Conservation (phyloP, 2,888 invertebrate species). For the Spodoptera littoralis region DNA sequence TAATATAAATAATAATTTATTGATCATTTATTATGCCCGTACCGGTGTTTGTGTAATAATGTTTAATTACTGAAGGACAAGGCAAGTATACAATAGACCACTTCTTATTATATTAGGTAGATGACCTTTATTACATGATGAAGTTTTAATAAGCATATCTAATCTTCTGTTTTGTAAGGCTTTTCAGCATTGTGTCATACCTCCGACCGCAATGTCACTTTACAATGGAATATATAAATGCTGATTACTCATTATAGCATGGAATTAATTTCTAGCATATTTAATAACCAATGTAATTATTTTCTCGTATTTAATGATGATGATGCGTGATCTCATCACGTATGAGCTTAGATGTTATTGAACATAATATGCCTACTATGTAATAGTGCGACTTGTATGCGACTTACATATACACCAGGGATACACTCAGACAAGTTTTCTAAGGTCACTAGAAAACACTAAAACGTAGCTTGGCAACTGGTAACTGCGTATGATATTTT, state of each 20-base stretch:
- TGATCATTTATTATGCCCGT: too few relatives aligned
- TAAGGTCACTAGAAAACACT: constrained; percentile 22
- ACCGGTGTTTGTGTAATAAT: too few relatives aligned
- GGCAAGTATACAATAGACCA: too few relatives aligned
- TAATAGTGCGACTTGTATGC: constrained; percentile 23
- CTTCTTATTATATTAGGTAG: too few relatives aligned
- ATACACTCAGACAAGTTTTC: constrained; percentile 24
- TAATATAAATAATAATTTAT: too few relatives aligned
- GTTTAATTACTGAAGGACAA: too few relatives aligned
- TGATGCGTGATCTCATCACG: constrained; percentile 66
- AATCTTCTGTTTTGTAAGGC: constrained; percentile 9
- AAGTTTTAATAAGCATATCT: not conserved
- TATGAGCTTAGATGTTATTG: constrained; percentile 58
- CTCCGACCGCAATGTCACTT: constrained; percentile 13
- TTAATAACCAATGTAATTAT: constrained; percentile 51
- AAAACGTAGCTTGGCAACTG: constrained; percentile 18
- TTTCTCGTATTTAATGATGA: constrained; percentile 58
- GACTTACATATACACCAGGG: constrained; percentile 13
- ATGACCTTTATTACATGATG: not conserved
- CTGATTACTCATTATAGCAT: constrained; percentile 26
- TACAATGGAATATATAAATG: constrained; percentile 15
- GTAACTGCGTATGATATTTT: constrained; percentile 11
- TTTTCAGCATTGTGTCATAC: constrained; percentile 32
- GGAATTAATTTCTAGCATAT: constrained; percentile 44
- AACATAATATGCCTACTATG: constrained; percentile 29